Percentiles rank a stretch among this genome's conserved stretches.
These are phyloP conservation scores for Pseudomyrmex sp. DNA, from an alignment of 1,140 invertebrate species.

Conservation along the genomic window DNA sequence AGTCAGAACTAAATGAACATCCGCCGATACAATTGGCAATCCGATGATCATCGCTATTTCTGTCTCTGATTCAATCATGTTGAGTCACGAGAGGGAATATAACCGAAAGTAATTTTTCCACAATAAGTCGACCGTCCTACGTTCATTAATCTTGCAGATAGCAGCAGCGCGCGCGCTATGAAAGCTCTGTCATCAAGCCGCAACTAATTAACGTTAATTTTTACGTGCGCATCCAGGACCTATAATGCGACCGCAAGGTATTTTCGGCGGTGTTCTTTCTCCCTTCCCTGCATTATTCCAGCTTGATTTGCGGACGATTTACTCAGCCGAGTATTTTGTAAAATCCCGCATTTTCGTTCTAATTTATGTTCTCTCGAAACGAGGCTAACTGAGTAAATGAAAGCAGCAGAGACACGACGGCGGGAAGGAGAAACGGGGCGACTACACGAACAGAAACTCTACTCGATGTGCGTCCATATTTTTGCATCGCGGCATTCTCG, in stretches of 20 bases:
- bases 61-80: slow-evolving; percentile 69
- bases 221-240: slow-evolving; percentile 37
- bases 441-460: slow-evolving; percentile 72
- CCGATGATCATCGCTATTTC: slow-evolving; percentile 70
- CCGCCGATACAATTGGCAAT: slow-evolving; percentile 72
- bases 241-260: slow-evolving; percentile 9
- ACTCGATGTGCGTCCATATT: slow-evolving; percentile 72
- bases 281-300: slow-evolving; percentile 20
- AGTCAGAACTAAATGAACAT: slow-evolving; percentile 63
- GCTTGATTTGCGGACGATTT: slow-evolving; percentile 32
- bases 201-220: slow-evolving; percentile 59
- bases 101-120: slow-evolving; percentile 55
- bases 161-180: neutral
- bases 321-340: slow-evolving; percentile 75
- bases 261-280: neutral
- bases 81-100: slow-evolving; percentile 51
- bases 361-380: slow-evolving; percentile 72
- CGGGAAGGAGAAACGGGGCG: slow-evolving; percentile 60
- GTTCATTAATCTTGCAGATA: slow-evolving; percentile 53
- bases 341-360: slow-evolving; percentile 80
- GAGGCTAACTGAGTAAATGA: slow-evolving; percentile 74
- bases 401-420: slow-evolving; percentile 31
- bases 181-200: slow-evolving; percentile 38
- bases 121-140: slow-evolving; percentile 42
- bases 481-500: slow-evolving; percentile 59